Conservation (phyloP, 1,140 invertebrate species). For the Bombyx mori region DNA sequence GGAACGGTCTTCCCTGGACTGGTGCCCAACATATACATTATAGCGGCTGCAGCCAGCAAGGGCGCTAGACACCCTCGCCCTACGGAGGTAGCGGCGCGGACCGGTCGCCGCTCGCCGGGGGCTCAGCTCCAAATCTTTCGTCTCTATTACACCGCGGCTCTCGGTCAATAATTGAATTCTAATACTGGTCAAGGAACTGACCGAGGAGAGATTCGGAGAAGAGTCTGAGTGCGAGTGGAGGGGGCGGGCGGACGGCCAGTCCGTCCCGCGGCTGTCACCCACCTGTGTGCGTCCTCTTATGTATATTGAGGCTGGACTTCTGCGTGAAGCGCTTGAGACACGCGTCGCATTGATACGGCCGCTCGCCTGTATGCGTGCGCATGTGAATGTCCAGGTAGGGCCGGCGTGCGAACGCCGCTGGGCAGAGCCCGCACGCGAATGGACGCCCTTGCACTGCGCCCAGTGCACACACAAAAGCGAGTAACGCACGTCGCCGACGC, state of each 20-base stretch:
- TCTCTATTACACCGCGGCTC: constrained; percentile 12
- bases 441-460: constrained; percentile 72
- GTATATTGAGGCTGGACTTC: constrained; percentile 81
- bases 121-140: constrained; percentile 54
- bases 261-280: constrained; percentile 59
- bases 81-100: constrained; percentile 60
- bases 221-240: constrained; percentile 36
- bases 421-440: constrained; percentile 79
- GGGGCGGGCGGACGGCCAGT: constrained; percentile 54
- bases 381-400: constrained; percentile 81
- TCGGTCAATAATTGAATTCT: constrained; percentile 6
- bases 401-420: constrained; percentile 77
- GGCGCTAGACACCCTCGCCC: constrained; percentile 56
- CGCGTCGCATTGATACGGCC: constrained; percentile 79
- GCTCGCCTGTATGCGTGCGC: constrained; percentile 82
- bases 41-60: constrained; percentile 58
- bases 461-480: constrained; percentile 71
- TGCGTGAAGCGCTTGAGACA: constrained; percentile 79
- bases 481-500: constrained; percentile 68
- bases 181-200: not conserved
- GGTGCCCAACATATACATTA: constrained; percentile 69
- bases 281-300: constrained; percentile 82
- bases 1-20: constrained; percentile 76
- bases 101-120: constrained; percentile 60
- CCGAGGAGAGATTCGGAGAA: constrained; percentile 38